Evolutionary conservation across 2,113 vertebrate genomes (phyloP).

Genomic region (Tapirus terrestris): DNA sequence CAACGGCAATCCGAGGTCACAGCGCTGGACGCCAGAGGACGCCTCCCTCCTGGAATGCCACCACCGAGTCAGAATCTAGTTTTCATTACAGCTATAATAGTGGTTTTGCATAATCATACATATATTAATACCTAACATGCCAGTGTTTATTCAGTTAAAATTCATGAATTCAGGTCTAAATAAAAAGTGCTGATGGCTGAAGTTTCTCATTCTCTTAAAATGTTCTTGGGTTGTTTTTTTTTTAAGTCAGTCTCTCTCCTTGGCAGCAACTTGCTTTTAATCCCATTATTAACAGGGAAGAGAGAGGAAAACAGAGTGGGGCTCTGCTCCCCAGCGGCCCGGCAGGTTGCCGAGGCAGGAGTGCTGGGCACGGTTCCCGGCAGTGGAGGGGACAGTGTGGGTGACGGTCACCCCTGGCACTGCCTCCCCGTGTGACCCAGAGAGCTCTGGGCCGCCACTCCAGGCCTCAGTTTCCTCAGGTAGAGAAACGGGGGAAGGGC

Average conservation of each 20-base stretch:
- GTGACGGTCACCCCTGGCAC: rapidly evolving
- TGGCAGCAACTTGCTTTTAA: conserved; percentile 71
- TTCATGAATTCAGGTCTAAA: conserved; percentile 84
- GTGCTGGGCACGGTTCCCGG: rapidly evolving
- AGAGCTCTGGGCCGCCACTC: rapidly evolving
- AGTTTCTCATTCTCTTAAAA: conserved; percentile 55
- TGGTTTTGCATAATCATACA: conserved; percentile 83
- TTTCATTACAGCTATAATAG: conserved; percentile 82
- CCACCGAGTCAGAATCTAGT: conserved; percentile 73
- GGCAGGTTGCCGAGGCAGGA: rapidly evolving
- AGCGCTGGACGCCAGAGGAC: conserved; percentile 68
- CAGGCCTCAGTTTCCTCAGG: not conserved
- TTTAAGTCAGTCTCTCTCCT: conserved; percentile 43
- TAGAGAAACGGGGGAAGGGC: not conserved
- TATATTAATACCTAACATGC: conserved; percentile 79
- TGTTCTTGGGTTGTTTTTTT: conserved; percentile 46
- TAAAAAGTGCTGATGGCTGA: conserved; percentile 77
- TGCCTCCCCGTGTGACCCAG: not conserved
- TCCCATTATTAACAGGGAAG: conserved; percentile 67
- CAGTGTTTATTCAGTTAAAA: conserved; percentile 83
- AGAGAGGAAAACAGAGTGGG: conserved; percentile 27
- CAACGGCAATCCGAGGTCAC: conserved; percentile 84
- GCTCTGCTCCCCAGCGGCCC: not conserved
- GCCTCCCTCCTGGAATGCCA: conserved; percentile 71
- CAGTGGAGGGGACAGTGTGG: rapidly evolving